phyloP scores from a whole-genome alignment of 1,140 invertebrate genomes.

The Hylaeus anthracinus region DNA sequence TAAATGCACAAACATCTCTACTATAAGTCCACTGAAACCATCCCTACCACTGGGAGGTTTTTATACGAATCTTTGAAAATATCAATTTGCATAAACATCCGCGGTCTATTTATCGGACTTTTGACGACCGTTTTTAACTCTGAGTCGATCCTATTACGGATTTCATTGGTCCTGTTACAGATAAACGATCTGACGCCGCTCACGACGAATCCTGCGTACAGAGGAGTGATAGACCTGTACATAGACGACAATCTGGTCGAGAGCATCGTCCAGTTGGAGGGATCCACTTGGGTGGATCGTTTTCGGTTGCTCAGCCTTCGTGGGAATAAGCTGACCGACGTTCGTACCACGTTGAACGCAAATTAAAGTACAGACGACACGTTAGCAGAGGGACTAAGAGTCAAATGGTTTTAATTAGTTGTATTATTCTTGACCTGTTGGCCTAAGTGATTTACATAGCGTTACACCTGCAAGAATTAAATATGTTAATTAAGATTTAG shows the following conservation, averaged over 20 bases:
- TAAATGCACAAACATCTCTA: too few relatives aligned
- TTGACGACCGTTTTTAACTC: too few relatives aligned
- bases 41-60: too few relatives aligned
- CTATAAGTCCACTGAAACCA: too few relatives aligned
- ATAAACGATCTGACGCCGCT: slow-evolving; percentile 84
- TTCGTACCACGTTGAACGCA: slow-evolving; percentile 68
- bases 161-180: slow-evolving; percentile 72
- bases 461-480: neutral
- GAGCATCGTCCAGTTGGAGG: slow-evolving; percentile 87
- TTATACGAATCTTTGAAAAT: too few relatives aligned
- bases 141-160: neutral
- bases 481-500: neutral
- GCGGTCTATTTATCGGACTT: too few relatives aligned
- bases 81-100: too few relatives aligned
- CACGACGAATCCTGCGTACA: slow-evolving; percentile 85
- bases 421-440: neutral
- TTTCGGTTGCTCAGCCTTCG: slow-evolving; percentile 88
- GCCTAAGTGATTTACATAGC: neutral
- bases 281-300: slow-evolving; percentile 87
- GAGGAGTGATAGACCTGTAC: slow-evolving; percentile 86
- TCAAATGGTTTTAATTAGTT: neutral
- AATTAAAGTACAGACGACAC: slow-evolving; percentile 3
- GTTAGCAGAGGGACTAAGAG: neutral
- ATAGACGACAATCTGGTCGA: slow-evolving; percentile 88
- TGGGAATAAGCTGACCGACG: slow-evolving; percentile 87